Evolutionary conservation across 2,888 invertebrate species (phyloP).

Genomic region (Glaucopsyche alexis): DNA sequence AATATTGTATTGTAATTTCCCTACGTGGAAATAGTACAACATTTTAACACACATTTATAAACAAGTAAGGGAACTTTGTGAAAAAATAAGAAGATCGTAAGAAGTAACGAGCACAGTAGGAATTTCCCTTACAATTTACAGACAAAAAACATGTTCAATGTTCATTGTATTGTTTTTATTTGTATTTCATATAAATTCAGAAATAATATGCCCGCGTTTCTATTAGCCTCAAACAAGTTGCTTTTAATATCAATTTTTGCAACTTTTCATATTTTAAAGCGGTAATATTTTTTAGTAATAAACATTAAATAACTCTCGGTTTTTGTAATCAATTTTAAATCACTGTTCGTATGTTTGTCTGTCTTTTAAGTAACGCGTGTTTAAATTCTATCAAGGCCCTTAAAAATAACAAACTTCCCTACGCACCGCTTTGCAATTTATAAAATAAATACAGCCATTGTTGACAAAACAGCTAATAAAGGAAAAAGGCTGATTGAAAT

Average conservation of each 20-base stretch:
- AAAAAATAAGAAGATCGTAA: conserved; percentile 14
- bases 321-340: too few relatives aligned
- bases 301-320: too few relatives aligned
- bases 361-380: too few relatives aligned
- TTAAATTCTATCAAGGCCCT: too few relatives aligned
- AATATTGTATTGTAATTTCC: not conserved
- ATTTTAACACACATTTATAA: conserved; percentile 25
- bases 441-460: not conserved
- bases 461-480: conserved; percentile 14
- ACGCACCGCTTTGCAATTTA: not conserved
- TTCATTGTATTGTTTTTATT: not conserved
- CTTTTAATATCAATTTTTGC: not conserved
- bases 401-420: too few relatives aligned
- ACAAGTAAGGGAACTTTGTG: conserved; percentile 1
- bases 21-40: not conserved
- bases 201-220: not conserved
- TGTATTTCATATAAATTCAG: not conserved
- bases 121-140: not conserved
- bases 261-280: too few relatives aligned
- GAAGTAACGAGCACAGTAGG: not conserved
- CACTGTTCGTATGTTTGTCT: too few relatives aligned
- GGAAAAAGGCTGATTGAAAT: conserved; percentile 23
- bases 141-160: not conserved
- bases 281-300: too few relatives aligned
- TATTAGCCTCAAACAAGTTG: not conserved